A percentile compares a stretch with the other conserved stretches of the same genome.
These are phyloP conservation scores for Craseonycteris thonglongyai DNA, from an alignment of 2,113 vertebrate species.

Conservation along the genomic window DNA sequence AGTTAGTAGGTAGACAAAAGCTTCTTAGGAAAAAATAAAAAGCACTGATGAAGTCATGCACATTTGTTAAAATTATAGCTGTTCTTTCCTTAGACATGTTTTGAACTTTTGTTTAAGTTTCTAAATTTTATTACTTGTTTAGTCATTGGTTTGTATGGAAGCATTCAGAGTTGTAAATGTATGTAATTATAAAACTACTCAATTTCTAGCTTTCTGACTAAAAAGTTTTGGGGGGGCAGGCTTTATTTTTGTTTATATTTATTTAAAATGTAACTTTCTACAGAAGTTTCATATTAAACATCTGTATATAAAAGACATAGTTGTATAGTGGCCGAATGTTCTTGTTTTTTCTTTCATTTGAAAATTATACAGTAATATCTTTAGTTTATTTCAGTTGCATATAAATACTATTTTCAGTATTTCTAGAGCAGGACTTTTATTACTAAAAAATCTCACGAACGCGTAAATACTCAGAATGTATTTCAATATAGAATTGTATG, in stretches of 20 bases:
- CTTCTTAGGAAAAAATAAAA: neutral
- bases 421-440: neutral
- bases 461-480: neutral
- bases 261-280: neutral
- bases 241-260: conserved; percentile 34
- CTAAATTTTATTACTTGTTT: neutral
- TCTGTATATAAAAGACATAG: neutral
- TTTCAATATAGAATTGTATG: neutral
- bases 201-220: neutral
- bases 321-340: conserved; percentile 6
- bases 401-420: neutral
- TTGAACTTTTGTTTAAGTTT: conserved; percentile 20
- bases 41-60: neutral
- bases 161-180: neutral
- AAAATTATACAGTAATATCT: neutral
- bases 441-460: neutral
- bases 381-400: neutral
- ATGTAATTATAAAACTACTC: neutral
- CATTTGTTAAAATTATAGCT: neutral
- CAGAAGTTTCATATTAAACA: neutral
- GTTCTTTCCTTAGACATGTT: neutral
- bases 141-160: neutral
- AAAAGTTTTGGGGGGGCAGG: neutral
- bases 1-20: neutral
- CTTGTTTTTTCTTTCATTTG: neutral